Evolutionary conservation across 2,797 vertebrate genomes (phyloP), one percentile per base, ranked within the genome.

Genomic region (Coreius guichenoti): DNA sequence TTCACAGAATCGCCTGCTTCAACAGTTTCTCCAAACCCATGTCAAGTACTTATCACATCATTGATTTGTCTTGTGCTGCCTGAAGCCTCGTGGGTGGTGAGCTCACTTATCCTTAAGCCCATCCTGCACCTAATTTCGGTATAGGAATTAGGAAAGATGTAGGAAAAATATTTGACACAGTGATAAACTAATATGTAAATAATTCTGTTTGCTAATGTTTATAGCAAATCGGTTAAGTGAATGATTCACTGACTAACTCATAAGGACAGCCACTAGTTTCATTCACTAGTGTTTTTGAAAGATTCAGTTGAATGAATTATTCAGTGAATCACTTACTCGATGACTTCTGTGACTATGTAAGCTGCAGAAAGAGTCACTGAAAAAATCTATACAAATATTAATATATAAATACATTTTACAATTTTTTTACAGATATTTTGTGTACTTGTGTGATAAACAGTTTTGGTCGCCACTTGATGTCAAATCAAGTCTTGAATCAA

Each of bases 1-100:
- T 89, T 70, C 83, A 81, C 82, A 79, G 88, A 91, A 89, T 90
- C 61, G 86, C 80, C 90, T 79, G 88, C 86, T 91, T 92, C 88
- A 92, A 90, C 90, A 87, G 86, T 91, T 92, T 89, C 90, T 90
- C 88, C 78, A 67, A 84, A 85, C 83, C 51, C 76, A 90, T 87
- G 86, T 89, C 88, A 90, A 91, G 86, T 89, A 82, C 88, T 91
- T 89, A 90, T 91, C 87, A 86, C 86, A 69, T 81, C 89, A 90
- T 91, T 87, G 89, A 90, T 91, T 93, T 90, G 76, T 58, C 73
- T 83, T 68, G 47, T 75, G 88, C 76, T 83, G 87, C 87, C 86
- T 91, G 58, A 85, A 88, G 89, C 83, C 65, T 87, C 47, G 73
- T 61, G 74, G 88, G 83, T 88, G 76, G 73, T 79, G 77, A 80